phyloP scores from a whole-genome alignment of 2,113 vertebrate species.

The Macroglossus sobrinus region DNA sequence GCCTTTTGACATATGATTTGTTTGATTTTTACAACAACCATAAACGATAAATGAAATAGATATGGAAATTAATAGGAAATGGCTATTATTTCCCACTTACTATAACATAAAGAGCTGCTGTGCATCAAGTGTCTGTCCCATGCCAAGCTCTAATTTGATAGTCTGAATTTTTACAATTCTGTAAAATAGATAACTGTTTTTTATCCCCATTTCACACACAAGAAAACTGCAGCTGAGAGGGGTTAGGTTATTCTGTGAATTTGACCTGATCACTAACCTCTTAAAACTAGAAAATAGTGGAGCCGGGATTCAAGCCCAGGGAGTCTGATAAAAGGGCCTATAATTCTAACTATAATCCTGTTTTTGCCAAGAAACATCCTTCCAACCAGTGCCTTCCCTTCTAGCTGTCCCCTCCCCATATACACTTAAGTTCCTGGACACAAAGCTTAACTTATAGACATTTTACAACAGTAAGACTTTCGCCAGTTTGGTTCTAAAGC shows the following conservation, averaged over 20 bases:
- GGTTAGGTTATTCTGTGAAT: background rate
- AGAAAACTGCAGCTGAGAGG: background rate
- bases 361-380: background rate
- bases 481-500: background rate
- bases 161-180: background rate
- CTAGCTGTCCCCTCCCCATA: rapidly evolving
- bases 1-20: background rate
- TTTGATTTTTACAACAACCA: background rate
- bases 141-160: background rate
- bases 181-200: background rate
- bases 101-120: background rate
- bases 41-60: background rate
- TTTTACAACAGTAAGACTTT: background rate
- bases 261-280: background rate
- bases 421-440: background rate
- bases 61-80: background rate
- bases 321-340: background rate
- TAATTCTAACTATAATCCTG: background rate
- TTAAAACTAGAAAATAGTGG: background rate
- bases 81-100: background rate
- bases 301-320: background rate
- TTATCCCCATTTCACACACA: background rate
- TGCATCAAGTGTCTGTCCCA: background rate
- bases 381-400: background rate
- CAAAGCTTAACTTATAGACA: background rate